phyloP scores from a whole-genome alignment of 2,113 vertebrate genomes.

The Colistium nudipinnis region DNA sequence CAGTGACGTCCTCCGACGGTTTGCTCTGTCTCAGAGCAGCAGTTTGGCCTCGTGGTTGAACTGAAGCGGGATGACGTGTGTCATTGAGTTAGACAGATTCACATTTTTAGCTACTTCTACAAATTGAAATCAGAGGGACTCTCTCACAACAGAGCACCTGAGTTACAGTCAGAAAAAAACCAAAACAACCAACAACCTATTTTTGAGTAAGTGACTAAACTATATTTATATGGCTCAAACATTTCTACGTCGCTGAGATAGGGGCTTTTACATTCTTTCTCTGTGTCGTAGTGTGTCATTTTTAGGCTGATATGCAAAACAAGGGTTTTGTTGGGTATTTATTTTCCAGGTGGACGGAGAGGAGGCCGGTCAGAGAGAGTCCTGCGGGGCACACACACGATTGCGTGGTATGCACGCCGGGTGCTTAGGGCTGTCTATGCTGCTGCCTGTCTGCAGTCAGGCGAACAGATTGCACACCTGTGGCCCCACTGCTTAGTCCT shows the following conservation, averaged over 20 bases:
- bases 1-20: not conserved
- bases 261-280: constrained; percentile 20
- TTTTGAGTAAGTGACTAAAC: constrained; percentile 7
- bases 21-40: not conserved
- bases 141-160: not conserved
- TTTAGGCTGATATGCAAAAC: constrained; percentile 18
- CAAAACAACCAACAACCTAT: too few relatives aligned
- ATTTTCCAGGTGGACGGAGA: constrained; percentile 54
- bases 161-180: too few relatives aligned
- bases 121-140: not conserved
- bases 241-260: constrained; percentile 29
- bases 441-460: constrained; percentile 52
- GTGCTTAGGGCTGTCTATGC: constrained; percentile 59
- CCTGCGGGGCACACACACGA: constrained; percentile 50
- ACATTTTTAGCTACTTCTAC: not conserved
- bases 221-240: constrained; percentile 16
- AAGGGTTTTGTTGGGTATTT: constrained; percentile 21
- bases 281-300: constrained; percentile 29
- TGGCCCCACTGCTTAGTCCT: constrained; percentile 46
- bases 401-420: constrained; percentile 47
- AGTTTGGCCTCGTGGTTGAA: not conserved
- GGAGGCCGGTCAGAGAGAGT: constrained; percentile 41
- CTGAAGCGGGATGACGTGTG: not conserved
- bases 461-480: constrained; percentile 70
- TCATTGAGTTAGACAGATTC: not conserved